Evolutionary conservation across 2,797 vertebrate species (phyloP), one percentile per base, ranked within the genome.

Genomic region (Pelodytes ibericus): DNA sequence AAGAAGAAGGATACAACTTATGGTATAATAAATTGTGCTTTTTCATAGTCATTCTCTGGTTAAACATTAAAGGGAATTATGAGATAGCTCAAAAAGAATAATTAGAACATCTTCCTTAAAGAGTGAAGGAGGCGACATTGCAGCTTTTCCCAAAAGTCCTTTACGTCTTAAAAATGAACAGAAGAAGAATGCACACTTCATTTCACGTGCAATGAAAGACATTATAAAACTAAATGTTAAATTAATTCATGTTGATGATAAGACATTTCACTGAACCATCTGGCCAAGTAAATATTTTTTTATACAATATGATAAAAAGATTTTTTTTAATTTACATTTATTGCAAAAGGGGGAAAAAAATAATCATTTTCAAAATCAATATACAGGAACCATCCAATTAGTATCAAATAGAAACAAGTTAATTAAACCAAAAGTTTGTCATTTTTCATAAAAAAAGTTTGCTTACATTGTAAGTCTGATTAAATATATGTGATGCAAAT

Each of bases 131-230:
- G 27, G 24, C 29, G 0, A 2, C 22, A 49, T n/a, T 47, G 27
- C 66, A 2, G 63, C 39, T 74, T 71, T 51, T 70, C 73, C 63
- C 71, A 59, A 18, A 61, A 62, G 81, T 78, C 74, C 75, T 72
- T 36, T 77, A 80, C 77, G 72, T 57, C 3, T 3, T 8, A 8
- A 29, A 31, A 75, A 72, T 70, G 72, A 78, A 80, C 65, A 64
- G 51, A 83, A 81, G 83, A 72, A 16, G 83, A 84, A 69, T 81
- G 56, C 74, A 71, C 73, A 74, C 64, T 67, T 68, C 72, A 75
- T 75, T 75, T 68, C 63, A 59, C 56, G 64, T 67, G 27, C 53
- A 75, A 68, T 75, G 53, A 44, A 61, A 71, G 39, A 68, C 22
- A 59, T 75, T 68, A 75, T 67, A 75, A 66, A 75, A 59, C 39